Evolutionary conservation across 2,113 vertebrate species (phyloP), one percentile per base, ranked within the genome.

Genomic region (Silurus glanis): DNA sequence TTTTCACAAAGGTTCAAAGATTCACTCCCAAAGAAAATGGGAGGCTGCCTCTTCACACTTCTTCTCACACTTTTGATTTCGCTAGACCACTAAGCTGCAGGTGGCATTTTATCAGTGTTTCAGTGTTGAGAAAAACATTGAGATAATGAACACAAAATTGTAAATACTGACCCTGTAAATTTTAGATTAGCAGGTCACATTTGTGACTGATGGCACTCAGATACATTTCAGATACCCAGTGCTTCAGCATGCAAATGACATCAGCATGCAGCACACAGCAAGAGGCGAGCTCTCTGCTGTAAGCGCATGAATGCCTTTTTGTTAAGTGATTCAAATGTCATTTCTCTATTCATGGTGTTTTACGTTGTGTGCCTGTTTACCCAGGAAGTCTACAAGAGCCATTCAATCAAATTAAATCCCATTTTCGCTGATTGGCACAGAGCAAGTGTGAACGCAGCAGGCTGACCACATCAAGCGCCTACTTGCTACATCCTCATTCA

Each of bases 1-100:
- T 87, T 80, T 82, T 51, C 37, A 45, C 69, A 45, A 64, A n/a
- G 67, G 76, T 75, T 86, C 67, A 86, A 82, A 87, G 82, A 76
- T 82, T 79, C 62, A 58, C 59, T 79, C 23, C 61, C 47, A 55
- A 37, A 85, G 55, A 84, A 37, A 89, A 53, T 47, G 45, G 59
- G 74, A 85, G 85, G 56, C 67, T 25, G 0, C 2, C 28, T 61
- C 53, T 6, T 28, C 85, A 58, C 53, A 56, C 6, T 21, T 69
- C 61, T 53, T 10, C 84, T 88, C 49, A 5, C 59, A 53, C 58
- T 51, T 10, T 53, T 9, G 45, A 79, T 79, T 75, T 84, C 17
- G 6, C 8, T 21, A 58, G 17, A 8, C 59, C 45, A 9, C 19
- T 23, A 62, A 0, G 13, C 61, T 28, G 23, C 80, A 51, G 61